Percentiles rank a stretch among this genome's conserved stretches.
Conservation (phyloP, 92 coral and sea anemone species). For the Bergia puertoricense region DNA sequence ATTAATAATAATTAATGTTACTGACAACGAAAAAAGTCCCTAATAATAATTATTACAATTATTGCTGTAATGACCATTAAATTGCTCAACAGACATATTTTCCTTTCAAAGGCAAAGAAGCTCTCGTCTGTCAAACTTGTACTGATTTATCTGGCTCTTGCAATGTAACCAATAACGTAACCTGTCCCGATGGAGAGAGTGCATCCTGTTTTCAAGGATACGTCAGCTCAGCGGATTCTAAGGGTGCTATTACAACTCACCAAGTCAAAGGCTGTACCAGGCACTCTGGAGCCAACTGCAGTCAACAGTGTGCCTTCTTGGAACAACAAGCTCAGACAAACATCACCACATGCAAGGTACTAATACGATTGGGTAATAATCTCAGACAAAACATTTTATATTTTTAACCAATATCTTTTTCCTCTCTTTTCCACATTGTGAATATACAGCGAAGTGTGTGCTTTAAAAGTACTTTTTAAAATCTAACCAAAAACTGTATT, state of each 20-base stretch:
- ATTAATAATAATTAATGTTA: not conserved
- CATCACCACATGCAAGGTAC: conserved; percentile 11
- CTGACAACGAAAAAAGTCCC: not conserved
- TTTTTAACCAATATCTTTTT: no score
- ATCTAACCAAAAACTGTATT: no score
- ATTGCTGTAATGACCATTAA: not conserved
- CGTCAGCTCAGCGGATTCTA: not conserved
- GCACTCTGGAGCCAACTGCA: not conserved
- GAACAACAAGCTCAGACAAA: not conserved
- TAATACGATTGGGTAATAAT: not conserved
- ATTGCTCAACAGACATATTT: not conserved
- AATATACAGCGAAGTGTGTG: no score
- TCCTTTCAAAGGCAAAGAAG: not conserved
- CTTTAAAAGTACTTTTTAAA: no score
- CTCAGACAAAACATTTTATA: no score
- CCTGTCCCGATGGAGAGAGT: not conserved
- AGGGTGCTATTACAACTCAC: not conserved
- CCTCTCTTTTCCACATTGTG: no score
- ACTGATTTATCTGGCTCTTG: not conserved
- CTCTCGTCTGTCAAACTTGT: not conserved
- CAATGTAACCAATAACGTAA: not conserved
- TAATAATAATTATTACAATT: not conserved
- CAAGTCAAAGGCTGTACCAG: conserved; percentile 20
- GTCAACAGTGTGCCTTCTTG: conserved; percentile 19
- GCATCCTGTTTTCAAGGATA: conserved; percentile 25